phyloP scores from a whole-genome alignment of 2,797 vertebrate genomes.

The Acrossocheilus wenchowensis region DNA sequence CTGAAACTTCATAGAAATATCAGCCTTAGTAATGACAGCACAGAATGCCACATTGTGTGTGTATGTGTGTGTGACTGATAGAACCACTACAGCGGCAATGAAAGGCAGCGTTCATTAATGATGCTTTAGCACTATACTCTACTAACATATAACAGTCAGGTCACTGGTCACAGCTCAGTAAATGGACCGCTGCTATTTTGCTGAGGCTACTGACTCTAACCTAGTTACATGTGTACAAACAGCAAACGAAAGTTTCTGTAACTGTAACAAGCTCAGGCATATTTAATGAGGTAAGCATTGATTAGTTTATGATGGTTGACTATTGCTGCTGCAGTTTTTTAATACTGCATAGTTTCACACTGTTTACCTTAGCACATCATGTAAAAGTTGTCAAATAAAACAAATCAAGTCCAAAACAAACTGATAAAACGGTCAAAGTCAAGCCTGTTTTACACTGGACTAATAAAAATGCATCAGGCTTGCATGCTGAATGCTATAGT shows the following conservation, averaged over 20 bases:
- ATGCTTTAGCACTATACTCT: not conserved
- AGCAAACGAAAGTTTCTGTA: not conserved
- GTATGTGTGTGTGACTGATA: not conserved
- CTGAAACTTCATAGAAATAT: not conserved
- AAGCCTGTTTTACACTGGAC: not conserved
- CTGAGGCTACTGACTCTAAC: constrained; percentile 13
- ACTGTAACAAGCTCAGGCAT: too few relatives aligned
- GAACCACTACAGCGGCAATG: not conserved
- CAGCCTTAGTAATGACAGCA: not conserved
- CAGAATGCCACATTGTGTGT: not conserved
- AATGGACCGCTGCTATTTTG: not conserved
- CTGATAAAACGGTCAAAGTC: not conserved
- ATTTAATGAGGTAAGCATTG: too few relatives aligned
- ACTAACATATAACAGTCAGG: constrained; percentile 23
- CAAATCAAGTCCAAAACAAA: not conserved
- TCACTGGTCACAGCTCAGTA: constrained; percentile 27
- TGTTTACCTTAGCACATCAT: too few relatives aligned
- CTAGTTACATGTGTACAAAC: not conserved
- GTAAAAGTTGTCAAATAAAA: not conserved
- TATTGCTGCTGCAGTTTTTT: too few relatives aligned
- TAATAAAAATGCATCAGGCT: not conserved
- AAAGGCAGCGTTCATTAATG: constrained; percentile 21
- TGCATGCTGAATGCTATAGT: not conserved
- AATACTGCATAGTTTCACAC: too few relatives aligned
- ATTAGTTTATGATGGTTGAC: too few relatives aligned